Percentiles rank a stretch among this genome's conserved stretches.
Evolutionary conservation across 2,888 invertebrate species (phyloP).

Genomic region (Apomyelois bistriatella): DNA sequence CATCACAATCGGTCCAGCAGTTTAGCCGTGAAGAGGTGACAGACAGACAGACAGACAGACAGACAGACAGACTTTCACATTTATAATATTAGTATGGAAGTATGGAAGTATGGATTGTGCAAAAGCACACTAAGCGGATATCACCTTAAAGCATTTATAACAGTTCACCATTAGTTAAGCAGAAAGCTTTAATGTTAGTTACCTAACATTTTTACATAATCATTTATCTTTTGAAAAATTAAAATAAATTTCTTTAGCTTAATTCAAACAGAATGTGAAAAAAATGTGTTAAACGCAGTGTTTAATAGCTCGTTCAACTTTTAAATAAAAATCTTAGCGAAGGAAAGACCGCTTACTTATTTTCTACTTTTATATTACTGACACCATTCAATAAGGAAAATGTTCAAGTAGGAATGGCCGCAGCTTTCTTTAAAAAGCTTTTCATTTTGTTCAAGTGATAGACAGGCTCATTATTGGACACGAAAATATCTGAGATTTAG

Average conservation of each 20-base stretch:
- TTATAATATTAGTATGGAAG: no score
- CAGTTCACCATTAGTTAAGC: no score
- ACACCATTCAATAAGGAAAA: constrained; percentile 12
- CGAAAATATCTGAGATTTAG: constrained; percentile 9
- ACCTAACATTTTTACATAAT: no score
- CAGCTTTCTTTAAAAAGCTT: constrained; percentile 12
- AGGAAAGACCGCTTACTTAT: neutral
- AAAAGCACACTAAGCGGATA: no score
- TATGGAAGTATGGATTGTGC: no score
- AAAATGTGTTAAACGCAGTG: neutral
- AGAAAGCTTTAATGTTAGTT: no score
- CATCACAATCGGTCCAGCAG: no score
- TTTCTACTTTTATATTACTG: constrained; percentile 5
- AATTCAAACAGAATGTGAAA: neutral
- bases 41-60: no score
- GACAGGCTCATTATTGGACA: constrained; percentile 13
- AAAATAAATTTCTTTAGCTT: neutral
- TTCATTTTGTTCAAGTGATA: constrained; percentile 13
- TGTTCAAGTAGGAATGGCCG: constrained; percentile 5
- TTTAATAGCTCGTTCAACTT: neutral
- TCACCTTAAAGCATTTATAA: no score
- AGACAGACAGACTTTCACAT: no score
- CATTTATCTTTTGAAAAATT: no score
- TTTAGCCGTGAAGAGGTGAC: no score
- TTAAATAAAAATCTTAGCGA: neutral